Conservation (phyloP, 2,888 invertebrate species). For the Cheilosia pagana region DNA sequence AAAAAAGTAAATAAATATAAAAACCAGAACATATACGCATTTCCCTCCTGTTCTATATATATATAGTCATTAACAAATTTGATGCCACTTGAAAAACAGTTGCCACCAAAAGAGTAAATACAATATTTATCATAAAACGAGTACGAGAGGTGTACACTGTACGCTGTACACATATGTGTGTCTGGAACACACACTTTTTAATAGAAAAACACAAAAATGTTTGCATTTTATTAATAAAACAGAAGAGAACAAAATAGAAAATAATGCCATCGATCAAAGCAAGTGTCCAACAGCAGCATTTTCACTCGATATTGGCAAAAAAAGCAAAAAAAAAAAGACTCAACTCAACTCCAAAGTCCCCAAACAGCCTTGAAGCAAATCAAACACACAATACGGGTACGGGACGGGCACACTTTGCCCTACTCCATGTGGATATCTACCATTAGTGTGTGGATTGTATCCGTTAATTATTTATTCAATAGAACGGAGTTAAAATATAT, state of each 20-base stretch:
- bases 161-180: conserved; percentile 2
- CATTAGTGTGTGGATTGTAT: conserved; percentile 22
- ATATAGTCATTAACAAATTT: conserved; percentile 16
- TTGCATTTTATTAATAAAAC: conserved; percentile 8
- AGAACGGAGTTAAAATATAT: conserved; percentile 25
- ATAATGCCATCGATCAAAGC: conserved; percentile 42
- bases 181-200: background rate
- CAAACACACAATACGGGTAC: conserved; percentile 27
- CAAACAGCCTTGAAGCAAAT: conserved; percentile 42
- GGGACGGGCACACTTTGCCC: conserved; percentile 9
- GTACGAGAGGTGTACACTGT: too few relatives aligned
- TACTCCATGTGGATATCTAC: conserved; percentile 3
- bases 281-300: conserved; percentile 16
- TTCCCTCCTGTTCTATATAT: background rate
- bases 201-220: background rate
- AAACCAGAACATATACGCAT: background rate
- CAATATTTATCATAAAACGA: conserved; percentile 21
- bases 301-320: background rate
- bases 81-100: conserved; percentile 29
- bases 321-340: conserved; percentile 6
- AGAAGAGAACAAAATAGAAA: conserved; percentile 5
- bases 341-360: conserved; percentile 11
- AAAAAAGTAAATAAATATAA: background rate
- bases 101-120: conserved; percentile 25
- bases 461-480: conserved; percentile 48